A percentile compares a stretch with the other conserved stretches of the same genome.
Conservation (phyloP, 2,113 vertebrate species). For the Burhinus oedicnemus region DNA sequence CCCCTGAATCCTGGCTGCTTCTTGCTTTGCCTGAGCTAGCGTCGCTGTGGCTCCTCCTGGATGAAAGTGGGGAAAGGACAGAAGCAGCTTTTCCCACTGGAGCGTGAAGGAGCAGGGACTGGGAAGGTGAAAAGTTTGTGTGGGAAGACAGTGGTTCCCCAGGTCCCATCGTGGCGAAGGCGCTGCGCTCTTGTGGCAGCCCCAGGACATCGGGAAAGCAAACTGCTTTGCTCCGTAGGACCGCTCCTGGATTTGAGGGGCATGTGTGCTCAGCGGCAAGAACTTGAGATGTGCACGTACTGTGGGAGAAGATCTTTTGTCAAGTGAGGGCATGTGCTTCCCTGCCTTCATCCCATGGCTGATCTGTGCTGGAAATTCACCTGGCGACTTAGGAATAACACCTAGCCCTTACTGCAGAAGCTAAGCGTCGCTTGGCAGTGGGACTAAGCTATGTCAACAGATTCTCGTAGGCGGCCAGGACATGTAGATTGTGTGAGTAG, state of each 20-base stretch:
- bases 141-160: neutral
- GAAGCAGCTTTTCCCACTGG: neutral
- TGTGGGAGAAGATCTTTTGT: neutral
- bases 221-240: neutral
- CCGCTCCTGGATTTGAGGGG: neutral
- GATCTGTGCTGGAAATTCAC: neutral
- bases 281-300: neutral
- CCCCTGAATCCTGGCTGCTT: neutral
- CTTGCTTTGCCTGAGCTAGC: neutral
- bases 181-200: neutral
- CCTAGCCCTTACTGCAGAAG: neutral
- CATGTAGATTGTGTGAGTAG: neutral
- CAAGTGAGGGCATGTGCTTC: neutral
- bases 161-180: neutral
- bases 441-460: rapidly evolving
- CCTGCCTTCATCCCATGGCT: neutral
- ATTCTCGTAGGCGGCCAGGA: rapidly evolving
- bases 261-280: rapidly evolving
- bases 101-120: neutral
- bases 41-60: neutral
- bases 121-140: neutral
- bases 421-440: neutral
- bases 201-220: rapidly evolving
- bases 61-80: slow-evolving; percentile 40
- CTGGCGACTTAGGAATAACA: neutral